Conservation (phyloP, 2,888 invertebrate genomes). For the Baccha elongata region DNA sequence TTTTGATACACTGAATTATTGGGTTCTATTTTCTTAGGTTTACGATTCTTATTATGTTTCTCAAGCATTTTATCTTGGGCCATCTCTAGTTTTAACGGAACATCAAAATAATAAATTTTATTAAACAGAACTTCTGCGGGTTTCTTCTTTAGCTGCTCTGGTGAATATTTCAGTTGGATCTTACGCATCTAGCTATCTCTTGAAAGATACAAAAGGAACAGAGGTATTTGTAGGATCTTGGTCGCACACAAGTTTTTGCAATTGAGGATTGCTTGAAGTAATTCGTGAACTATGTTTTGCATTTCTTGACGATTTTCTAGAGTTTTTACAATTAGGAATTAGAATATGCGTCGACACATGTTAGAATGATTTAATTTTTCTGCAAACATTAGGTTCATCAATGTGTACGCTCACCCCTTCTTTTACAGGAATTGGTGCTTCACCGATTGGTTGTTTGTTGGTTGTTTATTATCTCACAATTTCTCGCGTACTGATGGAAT, state of each 20-base stretch:
- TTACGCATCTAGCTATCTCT: conserved; percentile 13
- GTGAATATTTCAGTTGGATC: conserved; percentile 3
- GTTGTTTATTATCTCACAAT: conserved; percentile 19
- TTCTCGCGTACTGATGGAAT: conserved; percentile 15
- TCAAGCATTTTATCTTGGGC: conserved; percentile 26
- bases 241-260: conserved; percentile 1
- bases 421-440: conserved; percentile 22
- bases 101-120: conserved; percentile 5
- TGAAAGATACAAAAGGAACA: conserved; percentile 1
- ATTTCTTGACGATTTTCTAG: conserved; percentile 9
- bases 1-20: conserved; percentile 22
- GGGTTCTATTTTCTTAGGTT: conserved; percentile 1
- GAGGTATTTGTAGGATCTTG: background rate
- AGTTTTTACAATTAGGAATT: conserved; percentile 33
- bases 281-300: conserved; percentile 23
- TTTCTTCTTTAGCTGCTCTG: conserved; percentile 13
- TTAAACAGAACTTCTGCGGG: conserved; percentile 18
- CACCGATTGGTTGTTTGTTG: conserved; percentile 4
- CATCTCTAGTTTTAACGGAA: conserved; percentile 1
- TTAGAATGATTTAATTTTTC: conserved; percentile 18
- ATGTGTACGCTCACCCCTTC: conserved; percentile 9
- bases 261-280: conserved; percentile 25
- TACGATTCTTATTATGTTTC: conserved; percentile 1
- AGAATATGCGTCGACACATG: conserved; percentile 35
- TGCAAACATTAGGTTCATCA: conserved; percentile 12